Conservation (phyloP, 1,140 invertebrate species). For the Drosophila tropicalis region DNA sequence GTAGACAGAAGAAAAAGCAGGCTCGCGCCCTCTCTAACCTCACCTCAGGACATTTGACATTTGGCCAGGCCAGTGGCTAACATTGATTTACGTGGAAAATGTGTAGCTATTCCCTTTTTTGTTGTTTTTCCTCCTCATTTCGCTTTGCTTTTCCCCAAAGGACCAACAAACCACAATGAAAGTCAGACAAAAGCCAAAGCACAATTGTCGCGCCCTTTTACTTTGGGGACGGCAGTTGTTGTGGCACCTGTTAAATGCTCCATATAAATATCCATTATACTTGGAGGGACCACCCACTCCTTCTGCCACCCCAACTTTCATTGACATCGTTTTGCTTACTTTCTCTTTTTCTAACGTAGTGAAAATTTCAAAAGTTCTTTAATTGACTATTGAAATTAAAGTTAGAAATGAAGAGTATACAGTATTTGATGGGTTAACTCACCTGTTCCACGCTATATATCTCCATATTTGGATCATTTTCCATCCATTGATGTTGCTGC, state of each 20-base stretch:
- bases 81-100: conserved; percentile 66
- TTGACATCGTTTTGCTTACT: not conserved
- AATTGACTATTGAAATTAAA: not conserved
- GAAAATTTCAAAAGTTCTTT: conserved; percentile 2
- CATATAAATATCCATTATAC: conserved; percentile 68
- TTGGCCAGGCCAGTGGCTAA: conserved; percentile 59
- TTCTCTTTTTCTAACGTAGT: not conserved
- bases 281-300: not conserved
- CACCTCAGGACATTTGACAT: conserved; percentile 41
- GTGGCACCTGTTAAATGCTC: conserved; percentile 56
- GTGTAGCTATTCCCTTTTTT: conserved; percentile 31
- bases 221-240: conserved; percentile 23
- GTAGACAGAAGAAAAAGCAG: conserved; percentile 23
- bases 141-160: conserved; percentile 54
- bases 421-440: conserved; percentile 50
- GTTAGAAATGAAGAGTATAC: not conserved
- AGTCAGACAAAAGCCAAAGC: conserved; percentile 50
- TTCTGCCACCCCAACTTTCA: conserved; percentile 20
- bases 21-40: not conserved
- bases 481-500: conserved; percentile 85
- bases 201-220: conserved; percentile 33
- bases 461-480: conserved; percentile 86
- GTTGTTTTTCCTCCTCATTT: conserved; percentile 9
- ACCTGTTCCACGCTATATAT: conserved; percentile 87
- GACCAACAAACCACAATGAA: conserved; percentile 76